Conservation (phyloP, 1,140 invertebrate genomes). For the honey bee (Apis mellifera) region DNA sequence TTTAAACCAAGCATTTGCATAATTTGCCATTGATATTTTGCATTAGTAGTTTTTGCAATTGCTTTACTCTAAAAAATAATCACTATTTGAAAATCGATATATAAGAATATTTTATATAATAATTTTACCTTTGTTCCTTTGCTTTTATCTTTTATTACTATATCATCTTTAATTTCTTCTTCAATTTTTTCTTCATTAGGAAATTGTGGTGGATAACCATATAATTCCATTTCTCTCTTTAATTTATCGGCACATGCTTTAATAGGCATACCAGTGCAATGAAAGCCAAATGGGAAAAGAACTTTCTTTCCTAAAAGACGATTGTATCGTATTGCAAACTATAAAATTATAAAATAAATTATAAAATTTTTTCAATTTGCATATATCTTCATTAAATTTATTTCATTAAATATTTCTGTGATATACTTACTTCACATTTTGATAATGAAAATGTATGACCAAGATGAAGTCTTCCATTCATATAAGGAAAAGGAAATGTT, state of each 20-base stretch:
- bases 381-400: neutral
- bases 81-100: conserved; percentile 17
- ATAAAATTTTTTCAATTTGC: neutral
- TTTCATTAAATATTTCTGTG: neutral
- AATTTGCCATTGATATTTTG: conserved; percentile 99
- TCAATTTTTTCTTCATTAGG: conserved; percentile 84
- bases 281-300: conserved; percentile 99
- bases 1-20: conserved; percentile 96
- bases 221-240: conserved; percentile 95
- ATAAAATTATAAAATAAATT: conserved; percentile 46
- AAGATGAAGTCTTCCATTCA: conserved; percentile 99
- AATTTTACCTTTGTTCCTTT: conserved; percentile 95
- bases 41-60: conserved; percentile 93
- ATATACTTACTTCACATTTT: conserved; percentile 91
- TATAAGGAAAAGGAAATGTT: conserved; percentile 99
- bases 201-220: conserved; percentile 96
- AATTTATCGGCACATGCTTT: conserved; percentile 99
- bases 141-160: conserved; percentile 94
- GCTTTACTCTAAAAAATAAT: conserved; percentile 91
- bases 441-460: conserved; percentile 99
- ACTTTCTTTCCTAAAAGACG: conserved; percentile 94
- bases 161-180: conserved; percentile 82
- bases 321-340: conserved; percentile 96
- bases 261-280: conserved; percentile 98
- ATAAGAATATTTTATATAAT: conserved; percentile 19